Base-by-base conservation (phyloP, 30 jellyfish, hydroid and myxozoan genomes). In the Hydractinia echinata region DNA sequence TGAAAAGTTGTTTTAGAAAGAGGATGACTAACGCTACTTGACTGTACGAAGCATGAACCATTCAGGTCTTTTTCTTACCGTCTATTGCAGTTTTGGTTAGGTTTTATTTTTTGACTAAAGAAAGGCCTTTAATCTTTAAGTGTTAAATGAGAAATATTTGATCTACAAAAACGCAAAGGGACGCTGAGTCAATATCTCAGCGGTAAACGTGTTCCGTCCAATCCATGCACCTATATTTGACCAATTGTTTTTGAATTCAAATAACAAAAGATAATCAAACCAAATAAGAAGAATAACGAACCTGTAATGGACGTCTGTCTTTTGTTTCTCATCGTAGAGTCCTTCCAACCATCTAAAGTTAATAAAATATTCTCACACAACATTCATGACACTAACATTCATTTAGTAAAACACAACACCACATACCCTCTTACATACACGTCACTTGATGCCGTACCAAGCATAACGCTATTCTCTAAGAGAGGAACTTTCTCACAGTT, bases 261-360 rank as follows among this genome's bases (percentile, higher is more conserved):
- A 19, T 2, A 72, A 19, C 19, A 72, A 19, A 73, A 74, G 5
- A 21, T 5, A 44, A 10, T 58, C 58, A 58, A 21, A 18, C 20
- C 30, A 69, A 49, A 18, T n/a, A 30, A 58, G 14, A 67, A 14
- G 68, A 51, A 61, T 15, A 14, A 44, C 95, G 9, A 55, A 94
- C 99, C 95, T 79, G 73, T 84, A 87, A 85, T 94, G 99, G 30
- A 88, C 95, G 64, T 94, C 99, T 18, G 99, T 94, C 78, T 88
- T 88, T 66, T 94, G 96, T 21, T 73, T 61, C 67, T 94, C 94
- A 30, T 88, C 96, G 4, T 56, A 55, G 21, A 52, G 67, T 44
- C 99, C 99, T 67, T 85, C 96, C 5, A 94, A 15, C 96, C 96
- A 94, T 20, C 98, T 92, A 67, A 10, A 81, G 18, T 72, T 0